A percentile compares a stretch with the other conserved stretches of the same genome.
Conservation (phyloP, 2,888 invertebrate species). For the Crioceris asparagi region DNA sequence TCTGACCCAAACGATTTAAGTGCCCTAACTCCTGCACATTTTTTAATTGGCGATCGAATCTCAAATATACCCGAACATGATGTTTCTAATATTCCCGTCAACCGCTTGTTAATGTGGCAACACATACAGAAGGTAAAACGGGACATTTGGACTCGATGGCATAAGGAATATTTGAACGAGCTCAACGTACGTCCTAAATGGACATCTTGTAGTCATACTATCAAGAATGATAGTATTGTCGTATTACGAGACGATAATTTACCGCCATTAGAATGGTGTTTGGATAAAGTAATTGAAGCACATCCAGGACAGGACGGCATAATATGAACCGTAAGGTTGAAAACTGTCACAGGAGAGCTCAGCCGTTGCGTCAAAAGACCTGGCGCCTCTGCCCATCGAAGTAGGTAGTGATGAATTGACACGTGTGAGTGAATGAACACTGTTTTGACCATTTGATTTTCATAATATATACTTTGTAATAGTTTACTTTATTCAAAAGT, state of each 20-base stretch:
- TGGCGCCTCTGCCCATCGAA: not conserved
- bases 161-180: slow-evolving; percentile 1
- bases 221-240: not conserved
- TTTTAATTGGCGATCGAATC: not conserved
- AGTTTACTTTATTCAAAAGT: too few relatives aligned
- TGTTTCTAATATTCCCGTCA: not conserved
- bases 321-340: not conserved
- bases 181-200: not conserved
- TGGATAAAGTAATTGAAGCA: not conserved
- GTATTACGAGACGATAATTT: not conserved
- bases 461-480: too few relatives aligned
- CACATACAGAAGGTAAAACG: not conserved
- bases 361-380: not conserved
- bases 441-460: too few relatives aligned
- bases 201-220: not conserved
- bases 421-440: too few relatives aligned
- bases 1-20: not conserved
- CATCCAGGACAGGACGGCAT: not conserved
- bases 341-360: not conserved
- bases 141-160: not conserved
- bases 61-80: not conserved
- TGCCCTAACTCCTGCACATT: slow-evolving; percentile 7
- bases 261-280: not conserved
- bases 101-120: not conserved
- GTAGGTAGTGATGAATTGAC: too few relatives aligned